phyloP scores from a whole-genome alignment of 2,888 invertebrate genomes.

The Alsophila aescularia region DNA sequence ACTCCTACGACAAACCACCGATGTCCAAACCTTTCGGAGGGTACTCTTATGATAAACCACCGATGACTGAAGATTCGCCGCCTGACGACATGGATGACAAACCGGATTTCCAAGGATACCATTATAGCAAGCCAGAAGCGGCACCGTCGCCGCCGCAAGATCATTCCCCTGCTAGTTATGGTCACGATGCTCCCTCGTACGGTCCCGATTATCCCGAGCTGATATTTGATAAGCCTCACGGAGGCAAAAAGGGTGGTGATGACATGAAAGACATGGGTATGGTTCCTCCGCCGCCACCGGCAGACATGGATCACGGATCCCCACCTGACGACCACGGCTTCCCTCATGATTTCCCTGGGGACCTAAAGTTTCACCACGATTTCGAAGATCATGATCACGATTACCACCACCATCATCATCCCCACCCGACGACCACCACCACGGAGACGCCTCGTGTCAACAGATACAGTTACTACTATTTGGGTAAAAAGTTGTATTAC shows the following conservation, averaged over 20 bases:
- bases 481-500: conserved; percentile 90
- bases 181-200: conserved; percentile 38
- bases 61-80: conserved; percentile 49
- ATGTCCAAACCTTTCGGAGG: conserved; percentile 60
- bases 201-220: conserved; percentile 68
- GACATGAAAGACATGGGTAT: conserved; percentile 63
- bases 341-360: conserved; percentile 73
- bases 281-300: conserved; percentile 63
- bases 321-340: conserved; percentile 70
- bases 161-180: conserved; percentile 6
- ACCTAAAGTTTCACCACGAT: conserved; percentile 63
- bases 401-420: conserved; percentile 62
- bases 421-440: conserved; percentile 68
- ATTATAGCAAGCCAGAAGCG: conserved; percentile 40
- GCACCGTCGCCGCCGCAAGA: conserved; percentile 43
- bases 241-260: conserved; percentile 47
- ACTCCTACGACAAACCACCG: conserved; percentile 72
- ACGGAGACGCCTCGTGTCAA: conserved; percentile 85
- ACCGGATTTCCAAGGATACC: conserved; percentile 54
- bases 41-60: conserved; percentile 72
- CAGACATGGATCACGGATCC: conserved; percentile 47
- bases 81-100: conserved; percentile 49
- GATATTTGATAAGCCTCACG: conserved; percentile 63
- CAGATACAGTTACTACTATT: conserved; percentile 89
- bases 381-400: conserved; percentile 65